Conservation (phyloP, 2,888 invertebrate genomes). For the Altica lythri region DNA sequence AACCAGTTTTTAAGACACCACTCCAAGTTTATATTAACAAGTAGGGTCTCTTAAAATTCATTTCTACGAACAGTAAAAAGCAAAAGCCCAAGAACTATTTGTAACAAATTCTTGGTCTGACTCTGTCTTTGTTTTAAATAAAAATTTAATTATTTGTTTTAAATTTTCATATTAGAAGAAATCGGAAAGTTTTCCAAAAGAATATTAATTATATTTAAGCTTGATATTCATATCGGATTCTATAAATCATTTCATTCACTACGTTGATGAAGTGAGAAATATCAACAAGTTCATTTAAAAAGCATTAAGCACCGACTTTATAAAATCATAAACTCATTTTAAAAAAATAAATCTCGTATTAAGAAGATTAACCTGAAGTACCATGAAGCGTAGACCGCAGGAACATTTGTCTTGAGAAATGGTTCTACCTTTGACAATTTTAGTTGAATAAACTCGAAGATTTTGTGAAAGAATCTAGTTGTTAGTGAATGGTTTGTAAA, state of each 20-base stretch:
- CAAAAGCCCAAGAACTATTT: no score
- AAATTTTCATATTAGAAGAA: no score
- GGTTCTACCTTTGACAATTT: slow-evolving; percentile 22
- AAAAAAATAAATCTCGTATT: slow-evolving; percentile 25
- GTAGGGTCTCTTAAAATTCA: no score
- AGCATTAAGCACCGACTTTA: slow-evolving; percentile 25
- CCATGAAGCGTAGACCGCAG: slow-evolving; percentile 4
- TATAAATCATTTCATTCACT: slow-evolving; percentile 20
- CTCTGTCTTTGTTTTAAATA: no score
- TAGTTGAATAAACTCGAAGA: slow-evolving; percentile 15
- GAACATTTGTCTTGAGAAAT: slow-evolving; percentile 26
- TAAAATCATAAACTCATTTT: slow-evolving; percentile 25
- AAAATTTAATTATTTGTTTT: no score
- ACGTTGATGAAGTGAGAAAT: slow-evolving; percentile 18
- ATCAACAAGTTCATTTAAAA: slow-evolving; percentile 22
- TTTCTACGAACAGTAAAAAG: no score
- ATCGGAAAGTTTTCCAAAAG: no score
- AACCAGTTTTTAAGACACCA: no score
- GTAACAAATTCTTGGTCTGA: no score
- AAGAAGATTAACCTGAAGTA: slow-evolving; percentile 25
- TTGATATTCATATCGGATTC: slow-evolving; percentile 9
- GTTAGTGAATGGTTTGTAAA: slow-evolving; percentile 35
- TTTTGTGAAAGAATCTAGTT: slow-evolving; percentile 16
- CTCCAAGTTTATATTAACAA: no score
- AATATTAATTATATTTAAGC: no score